phyloP scores from a whole-genome alignment of 2,888 invertebrate species.

The Pantelozetes paolii region DNA sequence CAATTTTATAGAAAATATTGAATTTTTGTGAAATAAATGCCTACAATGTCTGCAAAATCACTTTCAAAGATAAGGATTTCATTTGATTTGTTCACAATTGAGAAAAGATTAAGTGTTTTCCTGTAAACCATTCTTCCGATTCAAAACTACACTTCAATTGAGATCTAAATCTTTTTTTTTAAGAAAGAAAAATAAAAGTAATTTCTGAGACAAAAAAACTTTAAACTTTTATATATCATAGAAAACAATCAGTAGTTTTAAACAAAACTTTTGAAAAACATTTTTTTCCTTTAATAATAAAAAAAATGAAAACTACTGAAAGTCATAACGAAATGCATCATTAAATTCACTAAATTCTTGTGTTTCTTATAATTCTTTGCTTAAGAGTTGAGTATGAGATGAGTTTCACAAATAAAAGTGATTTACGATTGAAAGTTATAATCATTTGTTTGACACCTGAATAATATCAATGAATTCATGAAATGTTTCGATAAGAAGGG shows the following conservation, averaged over 20 bases:
- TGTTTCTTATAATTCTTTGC: background rate
- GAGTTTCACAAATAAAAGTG: conserved; percentile 33
- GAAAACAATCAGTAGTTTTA: background rate
- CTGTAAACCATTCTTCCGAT: conserved; percentile 12
- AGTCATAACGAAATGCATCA: conserved; percentile 25
- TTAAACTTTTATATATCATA: background rate
- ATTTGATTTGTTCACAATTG: conserved; percentile 5
- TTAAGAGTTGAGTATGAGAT: background rate
- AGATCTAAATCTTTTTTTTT: background rate
- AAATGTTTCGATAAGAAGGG: conserved; percentile 5
- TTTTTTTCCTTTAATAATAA: background rate
- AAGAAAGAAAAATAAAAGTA: background rate
- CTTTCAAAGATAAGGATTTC: conserved; percentile 4
- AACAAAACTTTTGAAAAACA: background rate
- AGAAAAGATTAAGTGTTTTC: background rate
- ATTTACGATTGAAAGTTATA: conserved; percentile 34
- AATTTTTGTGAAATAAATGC: background rate
- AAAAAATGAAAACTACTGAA: background rate
- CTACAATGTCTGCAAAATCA: no score
- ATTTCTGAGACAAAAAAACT: background rate
- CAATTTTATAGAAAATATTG: background rate
- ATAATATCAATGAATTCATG: conserved; percentile 23
- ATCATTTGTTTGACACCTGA: conserved; percentile 30
- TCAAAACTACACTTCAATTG: conserved; percentile 4
- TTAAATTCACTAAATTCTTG: conserved; percentile 20